Evolutionary conservation across 1,140 invertebrate species (phyloP), one percentile per base, ranked within the genome.

Genomic region (Zelostemma sp.): DNA sequence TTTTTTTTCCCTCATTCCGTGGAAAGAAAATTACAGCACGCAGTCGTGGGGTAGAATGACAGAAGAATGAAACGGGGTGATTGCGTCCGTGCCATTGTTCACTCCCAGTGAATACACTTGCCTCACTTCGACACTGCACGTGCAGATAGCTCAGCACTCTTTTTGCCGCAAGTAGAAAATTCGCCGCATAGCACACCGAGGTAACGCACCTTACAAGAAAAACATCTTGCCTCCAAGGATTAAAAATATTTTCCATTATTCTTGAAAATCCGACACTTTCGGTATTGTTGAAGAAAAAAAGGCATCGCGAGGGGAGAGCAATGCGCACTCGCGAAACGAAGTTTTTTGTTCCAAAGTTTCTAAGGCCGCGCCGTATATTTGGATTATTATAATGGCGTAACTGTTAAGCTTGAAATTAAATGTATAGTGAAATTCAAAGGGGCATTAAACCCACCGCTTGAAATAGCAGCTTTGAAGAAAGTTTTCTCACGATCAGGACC

Each of bases 11-110:
- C 35, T 16, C n/a, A 53, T 58, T 59, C 48, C 59, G 45, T 31
- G 19, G 56, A 51, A 69, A 60, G 67, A 64, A 69, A 69, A 69
- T 69, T 64, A 69, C 64, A 60, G 56, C 67, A 64, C 67, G 61
- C 56, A 69, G 60, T 61, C 41, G 47, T 55, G 40, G 60, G 31
- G 46, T 59, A 46, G 55, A 66, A 55, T 64, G 61, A 60, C 61
- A 54, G 60, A 64, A 60, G 60, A 64, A 69, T 69, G 61, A 38
- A 64, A 60, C 51, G 66, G 50, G 67, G 46, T 64, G 60, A 69
- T 69, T 69, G 45, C 67, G 46, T 64, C 56, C 56, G 61, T 38
- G 55, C 56, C 53, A 64, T 69, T 64, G 67, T 69, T 69, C 59
- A 53, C 47, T 49, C 55, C 43, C 38, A 56, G 49, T 59, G 66